Conservation (phyloP, 2,888 invertebrate species). For the Allygus modestus region DNA sequence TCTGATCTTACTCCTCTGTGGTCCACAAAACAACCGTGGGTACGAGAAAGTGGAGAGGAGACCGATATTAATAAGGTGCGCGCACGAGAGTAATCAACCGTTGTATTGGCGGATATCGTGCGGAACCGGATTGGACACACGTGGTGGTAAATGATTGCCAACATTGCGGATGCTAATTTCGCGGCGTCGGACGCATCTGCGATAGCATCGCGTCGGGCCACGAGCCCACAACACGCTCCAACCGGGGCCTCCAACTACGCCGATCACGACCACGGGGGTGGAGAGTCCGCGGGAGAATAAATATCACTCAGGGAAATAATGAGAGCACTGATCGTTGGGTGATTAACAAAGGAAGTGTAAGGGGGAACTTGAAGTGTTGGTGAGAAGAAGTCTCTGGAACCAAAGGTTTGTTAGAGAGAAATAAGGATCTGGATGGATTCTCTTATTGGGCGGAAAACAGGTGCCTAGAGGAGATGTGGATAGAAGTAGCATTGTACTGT, state of each 20-base stretch:
- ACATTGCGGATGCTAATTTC: conserved; percentile 55
- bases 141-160: conserved; percentile 42
- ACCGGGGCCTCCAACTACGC: conserved; percentile 14
- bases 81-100: conserved; percentile 22
- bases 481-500: too few relatives aligned
- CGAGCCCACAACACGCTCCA: conserved; percentile 4
- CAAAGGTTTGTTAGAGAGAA: too few relatives aligned
- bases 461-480: too few relatives aligned
- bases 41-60: neutral
- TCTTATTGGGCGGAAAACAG: too few relatives aligned
- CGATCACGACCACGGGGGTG: conserved; percentile 16
- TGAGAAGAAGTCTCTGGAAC: too few relatives aligned
- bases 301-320: neutral
- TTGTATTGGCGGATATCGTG: conserved; percentile 37
- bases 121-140: conserved; percentile 50
- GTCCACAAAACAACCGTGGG: neutral
- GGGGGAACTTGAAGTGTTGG: too few relatives aligned
- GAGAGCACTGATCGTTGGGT: too few relatives aligned
- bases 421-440: too few relatives aligned
- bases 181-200: conserved; percentile 22
- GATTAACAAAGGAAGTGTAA: too few relatives aligned
- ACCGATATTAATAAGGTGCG: conserved; percentile 17
- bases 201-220: conserved; percentile 27
- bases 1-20: neutral
- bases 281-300: conserved; percentile 3